phyloP scores from a whole-genome alignment of 1,140 invertebrate species.

The Heliconius hewitsoni region DNA sequence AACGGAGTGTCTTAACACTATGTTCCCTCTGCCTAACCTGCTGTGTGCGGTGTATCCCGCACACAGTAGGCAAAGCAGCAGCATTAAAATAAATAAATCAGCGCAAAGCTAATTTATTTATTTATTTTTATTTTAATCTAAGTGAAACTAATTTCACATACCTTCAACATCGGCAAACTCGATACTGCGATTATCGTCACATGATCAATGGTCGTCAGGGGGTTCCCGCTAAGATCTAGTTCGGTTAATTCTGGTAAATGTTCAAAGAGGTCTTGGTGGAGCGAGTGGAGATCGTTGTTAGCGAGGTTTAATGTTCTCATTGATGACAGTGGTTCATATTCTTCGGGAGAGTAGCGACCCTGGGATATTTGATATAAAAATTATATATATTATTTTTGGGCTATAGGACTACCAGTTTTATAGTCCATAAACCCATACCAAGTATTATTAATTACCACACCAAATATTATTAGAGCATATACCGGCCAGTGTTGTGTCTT shows the following conservation, averaged over 20 bases:
- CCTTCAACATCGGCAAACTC: constrained; percentile 84
- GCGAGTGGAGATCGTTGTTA: constrained; percentile 84
- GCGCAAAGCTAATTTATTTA: no score
- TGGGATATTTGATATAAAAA: constrained; percentile 57
- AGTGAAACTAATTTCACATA: constrained; percentile 48
- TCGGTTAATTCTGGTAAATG: constrained; percentile 84
- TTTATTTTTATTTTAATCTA: no score
- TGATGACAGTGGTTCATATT: constrained; percentile 83
- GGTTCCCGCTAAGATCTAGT: constrained; percentile 86
- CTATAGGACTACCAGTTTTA: not conserved
- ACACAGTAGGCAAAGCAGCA: no score
- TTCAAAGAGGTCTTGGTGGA: constrained; percentile 87
- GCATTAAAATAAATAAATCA: no score
- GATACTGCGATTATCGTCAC: constrained; percentile 84
- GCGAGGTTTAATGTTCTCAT: constrained; percentile 84
- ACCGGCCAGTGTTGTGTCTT: no score
- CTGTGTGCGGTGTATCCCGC: no score
- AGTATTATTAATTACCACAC: no score
- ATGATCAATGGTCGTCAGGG: constrained; percentile 83
- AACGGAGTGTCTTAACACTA: no score
- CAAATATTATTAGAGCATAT: no score
- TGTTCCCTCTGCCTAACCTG: no score
- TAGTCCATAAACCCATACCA: no score
- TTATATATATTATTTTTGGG: no score
- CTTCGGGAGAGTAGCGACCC: constrained; percentile 82